Percentiles rank a stretch among this genome's conserved stretches.
Evolutionary conservation across 2,113 vertebrate genomes (phyloP).

Genomic region (Myiagra hebetior): DNA sequence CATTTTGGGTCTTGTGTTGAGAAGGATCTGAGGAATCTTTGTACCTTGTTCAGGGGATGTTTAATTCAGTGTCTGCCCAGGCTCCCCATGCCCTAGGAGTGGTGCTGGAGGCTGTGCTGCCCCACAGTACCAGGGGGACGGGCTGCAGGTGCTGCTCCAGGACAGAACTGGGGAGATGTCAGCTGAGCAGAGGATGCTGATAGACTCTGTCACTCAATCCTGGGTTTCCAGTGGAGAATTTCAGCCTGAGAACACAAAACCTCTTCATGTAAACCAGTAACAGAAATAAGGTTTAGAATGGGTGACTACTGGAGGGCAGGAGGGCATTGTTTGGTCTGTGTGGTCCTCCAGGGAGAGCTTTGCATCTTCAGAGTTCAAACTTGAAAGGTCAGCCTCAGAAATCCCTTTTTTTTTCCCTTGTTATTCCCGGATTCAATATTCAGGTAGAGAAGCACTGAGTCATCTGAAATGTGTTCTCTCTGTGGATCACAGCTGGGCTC

Average conservation of each 20-base stretch:
- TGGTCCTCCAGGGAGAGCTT: background rate
- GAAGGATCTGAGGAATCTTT: background rate
- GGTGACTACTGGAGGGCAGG: no score
- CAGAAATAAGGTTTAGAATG: background rate
- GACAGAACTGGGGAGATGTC: background rate
- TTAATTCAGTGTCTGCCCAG: background rate
- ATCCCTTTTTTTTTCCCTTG: background rate
- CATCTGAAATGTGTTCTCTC: background rate
- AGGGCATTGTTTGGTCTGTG: background rate
- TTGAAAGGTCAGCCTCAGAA: background rate
- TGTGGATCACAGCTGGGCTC: background rate
- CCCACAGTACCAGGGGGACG: fast-evolving
- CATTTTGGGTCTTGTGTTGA: no score
- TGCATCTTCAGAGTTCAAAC: background rate
- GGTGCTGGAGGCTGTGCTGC: background rate
- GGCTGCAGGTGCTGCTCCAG: background rate
- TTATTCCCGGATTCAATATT: background rate
- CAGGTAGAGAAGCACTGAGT: background rate
- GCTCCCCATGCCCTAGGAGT: background rate
- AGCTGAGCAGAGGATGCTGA: background rate
- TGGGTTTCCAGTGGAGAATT: background rate
- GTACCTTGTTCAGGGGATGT: background rate
- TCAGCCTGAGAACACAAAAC: background rate
- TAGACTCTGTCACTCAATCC: background rate
- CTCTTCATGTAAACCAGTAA: background rate